Base-by-base conservation (phyloP, 2,888 invertebrate genomes). In the Dichetophora obliterata region DNA sequence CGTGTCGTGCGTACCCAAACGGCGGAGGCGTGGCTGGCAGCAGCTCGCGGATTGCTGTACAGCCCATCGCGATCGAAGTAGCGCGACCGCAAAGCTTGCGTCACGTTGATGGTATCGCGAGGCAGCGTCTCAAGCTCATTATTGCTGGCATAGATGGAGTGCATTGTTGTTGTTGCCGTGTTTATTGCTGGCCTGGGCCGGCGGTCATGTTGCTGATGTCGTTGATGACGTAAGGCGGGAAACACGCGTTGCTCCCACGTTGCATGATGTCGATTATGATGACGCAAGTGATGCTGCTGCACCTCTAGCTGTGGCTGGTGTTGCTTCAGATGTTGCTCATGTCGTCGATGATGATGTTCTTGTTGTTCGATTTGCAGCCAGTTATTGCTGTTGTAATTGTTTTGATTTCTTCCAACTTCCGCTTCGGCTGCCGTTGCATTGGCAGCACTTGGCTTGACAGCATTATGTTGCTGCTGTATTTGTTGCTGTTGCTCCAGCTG, bases 31-130 rank as follows among this genome's bases (percentile, higher is more conserved):
- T 57, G n/a, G 19, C 11, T 16, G 68, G 34, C 52, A n/a, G 34
- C 24, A 34, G n/a, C 24, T 8, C 61, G 63, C 24, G 63, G 48
- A 27, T 72, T 66, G 22, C 80, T 75, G 70, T 84, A 86, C 14
- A 87, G 82, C 19, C 86, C 84, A 57, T 87, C 88, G 75, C 87
- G 87, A 84, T 88, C 88, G 75, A 89, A 88, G 75, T 84, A 84
- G 27, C 88, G 86, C 78, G 81, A 80, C 77, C 82, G 81, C 54
- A 80, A 52, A 37, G 82, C 80, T 50, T 77, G 81, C 24, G 83
- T 78, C 31, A 82, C 71, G 77, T 82, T 82, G 19, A 80, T 66
- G 52, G 79, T 79, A 16, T 19, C 37, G 37, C 57, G 71, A 16
- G 16, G 11, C 5, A 61, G 63, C 3, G 68, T 59, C 2, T 54